Base-by-base conservation (phyloP, 2,888 invertebrate genomes). In the Leptinotarsa haldemani region DNA sequence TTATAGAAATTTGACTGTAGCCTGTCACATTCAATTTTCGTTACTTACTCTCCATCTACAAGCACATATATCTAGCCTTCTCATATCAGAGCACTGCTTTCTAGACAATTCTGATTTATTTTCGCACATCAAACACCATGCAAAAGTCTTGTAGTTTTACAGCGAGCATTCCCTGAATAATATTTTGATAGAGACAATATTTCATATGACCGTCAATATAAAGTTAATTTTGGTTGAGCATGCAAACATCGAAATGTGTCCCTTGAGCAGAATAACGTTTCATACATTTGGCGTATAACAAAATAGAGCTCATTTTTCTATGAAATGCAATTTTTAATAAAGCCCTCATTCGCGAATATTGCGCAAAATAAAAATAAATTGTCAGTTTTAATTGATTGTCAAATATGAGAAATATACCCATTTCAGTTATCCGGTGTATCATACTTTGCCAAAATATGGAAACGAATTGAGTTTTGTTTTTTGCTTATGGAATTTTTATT, bases 201-300 rank as follows among this genome's bases (percentile, higher is more conserved):
- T 81, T 80, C 79, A 79, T 81, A 79, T 79, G 79, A 80, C 81
- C 81, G 81, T 81, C 79, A 75, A 71, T 76, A 80, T 78, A 79
- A 81, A 81, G 74, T 80, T 80, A 81, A 79, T 74, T 72, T 77
- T 76, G 78, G 81, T 80, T 78, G 80, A 78, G 76, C 77, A n/a
- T n/a, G n/a, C n/a, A 77, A 77, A 81, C 79, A 81, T 82, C 78
- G 79, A 78, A 79, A 82, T 79, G 73, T 53, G 74, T 81, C 68
- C 68, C 68, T 18, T 25, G 67, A 40, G 52, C 22, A 48, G 4
- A 63, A 65, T 40, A 58, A 15, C 46, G 66, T 30, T 30, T 40
- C 56, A 18, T 56, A 46, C 58, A 18, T 56, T 56, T 18, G 47
- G 16, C 30, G 22, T 56, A 46, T 53, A 30, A 52, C 25, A n/a